A percentile compares a stretch with the other conserved stretches of the same genome.
Conservation (phyloP, 2,797 vertebrate genomes). For the Propithecus deckenii region DNA sequence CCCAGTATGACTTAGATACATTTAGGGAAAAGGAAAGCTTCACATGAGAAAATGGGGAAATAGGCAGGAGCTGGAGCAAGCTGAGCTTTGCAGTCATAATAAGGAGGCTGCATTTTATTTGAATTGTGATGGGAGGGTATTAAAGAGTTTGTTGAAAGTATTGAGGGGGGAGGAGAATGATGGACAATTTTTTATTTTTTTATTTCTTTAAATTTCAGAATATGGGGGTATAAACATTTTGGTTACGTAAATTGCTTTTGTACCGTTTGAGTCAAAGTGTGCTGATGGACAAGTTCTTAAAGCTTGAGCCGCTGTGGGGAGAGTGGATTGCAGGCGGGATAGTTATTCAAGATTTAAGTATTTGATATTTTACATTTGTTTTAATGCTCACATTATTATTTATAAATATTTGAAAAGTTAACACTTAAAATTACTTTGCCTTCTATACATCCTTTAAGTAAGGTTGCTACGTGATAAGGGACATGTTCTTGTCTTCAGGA, state of each 20-base stretch:
- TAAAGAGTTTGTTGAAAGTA: background rate
- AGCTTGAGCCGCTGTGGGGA: background rate
- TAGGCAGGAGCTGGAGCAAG: background rate
- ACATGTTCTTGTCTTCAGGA: constrained; percentile 38
- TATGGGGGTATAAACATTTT: too few relatives aligned
- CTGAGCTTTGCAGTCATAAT: background rate
- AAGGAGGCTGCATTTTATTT: background rate
- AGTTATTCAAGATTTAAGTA: background rate
- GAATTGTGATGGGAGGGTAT: background rate
- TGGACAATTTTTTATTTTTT: background rate
- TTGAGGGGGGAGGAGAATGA: background rate
- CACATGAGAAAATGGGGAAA: background rate
- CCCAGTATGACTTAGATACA: background rate
- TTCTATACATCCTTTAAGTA: fast-evolving
- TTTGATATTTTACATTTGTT: background rate
- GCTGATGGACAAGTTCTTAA: background rate
- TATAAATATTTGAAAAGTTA: background rate
- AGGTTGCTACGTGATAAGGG: background rate
- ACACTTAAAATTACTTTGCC: background rate
- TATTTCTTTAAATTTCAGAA: too few relatives aligned
- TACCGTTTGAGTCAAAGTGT: too few relatives aligned
- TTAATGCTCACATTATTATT: background rate
- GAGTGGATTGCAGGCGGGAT: background rate
- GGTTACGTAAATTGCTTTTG: too few relatives aligned
- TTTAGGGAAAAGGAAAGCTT: background rate